phyloP scores from a whole-genome alignment of 1,140 invertebrate species.

The Zaprionus capensis region DNA sequence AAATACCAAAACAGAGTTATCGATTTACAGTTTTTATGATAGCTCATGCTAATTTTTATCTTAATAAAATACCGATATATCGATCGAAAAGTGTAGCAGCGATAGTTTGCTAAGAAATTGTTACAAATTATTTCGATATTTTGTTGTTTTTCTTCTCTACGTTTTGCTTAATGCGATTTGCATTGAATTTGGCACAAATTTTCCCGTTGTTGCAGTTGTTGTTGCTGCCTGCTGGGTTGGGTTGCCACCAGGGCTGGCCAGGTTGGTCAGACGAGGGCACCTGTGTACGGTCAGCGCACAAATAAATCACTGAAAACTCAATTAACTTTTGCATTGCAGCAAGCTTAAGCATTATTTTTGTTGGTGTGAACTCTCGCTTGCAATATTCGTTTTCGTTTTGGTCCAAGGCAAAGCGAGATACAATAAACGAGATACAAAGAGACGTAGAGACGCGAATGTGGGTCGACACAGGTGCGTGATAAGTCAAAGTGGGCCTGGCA shows the following conservation, averaged over 20 bases:
- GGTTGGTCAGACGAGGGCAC: slow-evolving; percentile 6
- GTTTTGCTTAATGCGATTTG: slow-evolving; percentile 31
- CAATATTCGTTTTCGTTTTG: slow-evolving; percentile 8
- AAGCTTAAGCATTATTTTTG: slow-evolving; percentile 15
- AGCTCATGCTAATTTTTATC: too few relatives aligned
- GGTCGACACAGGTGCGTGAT: slow-evolving; percentile 34
- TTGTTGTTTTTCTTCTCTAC: slow-evolving; percentile 4
- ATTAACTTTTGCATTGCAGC: slow-evolving; percentile 12
- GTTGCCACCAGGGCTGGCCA: slow-evolving; percentile 2
- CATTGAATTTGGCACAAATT: slow-evolving; percentile 33
- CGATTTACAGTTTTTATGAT: neutral
- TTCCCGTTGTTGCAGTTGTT: neutral
- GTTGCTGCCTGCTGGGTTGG: slow-evolving; percentile 17
- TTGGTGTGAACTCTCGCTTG: slow-evolving; percentile 34
- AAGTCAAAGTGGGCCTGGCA: slow-evolving; percentile 22
- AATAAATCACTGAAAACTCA: slow-evolving; percentile 28
- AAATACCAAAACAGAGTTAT: neutral
- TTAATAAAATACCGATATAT: neutral
- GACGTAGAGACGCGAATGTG: slow-evolving; percentile 15
- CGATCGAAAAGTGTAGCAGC: neutral
- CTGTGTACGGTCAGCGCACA: slow-evolving; percentile 24
- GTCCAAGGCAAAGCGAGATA: slow-evolving; percentile 31
- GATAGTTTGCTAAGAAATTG: neutral
- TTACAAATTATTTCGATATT: slow-evolving; percentile 5
- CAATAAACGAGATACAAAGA: slow-evolving; percentile 18